Conservation (phyloP, 2,797 vertebrate genomes). For the Scolopax rusticola region DNA sequence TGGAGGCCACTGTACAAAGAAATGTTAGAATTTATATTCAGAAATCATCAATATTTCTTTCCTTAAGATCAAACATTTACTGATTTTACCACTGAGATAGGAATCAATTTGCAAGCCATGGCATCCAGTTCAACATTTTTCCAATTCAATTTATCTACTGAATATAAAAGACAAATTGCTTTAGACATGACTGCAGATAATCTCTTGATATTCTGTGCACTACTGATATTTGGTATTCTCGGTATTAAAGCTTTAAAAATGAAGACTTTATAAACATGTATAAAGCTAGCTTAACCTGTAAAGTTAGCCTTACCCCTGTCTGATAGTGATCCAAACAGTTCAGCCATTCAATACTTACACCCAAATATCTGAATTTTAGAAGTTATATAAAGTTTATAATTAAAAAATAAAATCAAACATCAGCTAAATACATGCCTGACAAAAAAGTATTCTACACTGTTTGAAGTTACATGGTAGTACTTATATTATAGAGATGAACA, state of each 20-base stretch:
- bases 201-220: background rate
- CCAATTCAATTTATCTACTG: background rate
- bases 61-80: background rate
- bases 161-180: constrained; percentile 10
- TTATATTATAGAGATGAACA: background rate
- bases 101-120: background rate
- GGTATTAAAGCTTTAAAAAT: background rate
- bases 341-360: background rate
- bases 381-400: background rate
- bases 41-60: background rate
- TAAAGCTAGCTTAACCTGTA: background rate
- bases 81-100: background rate
- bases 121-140: background rate
- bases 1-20: background rate
- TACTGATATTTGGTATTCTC: background rate
- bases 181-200: background rate
- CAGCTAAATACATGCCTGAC: background rate
- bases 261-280: background rate
- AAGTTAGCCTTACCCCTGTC: background rate
- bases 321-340: background rate
- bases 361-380: background rate
- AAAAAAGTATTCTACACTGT: background rate
- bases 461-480: background rate
- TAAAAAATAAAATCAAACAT: background rate
- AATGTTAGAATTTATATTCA: background rate